phyloP scores from a whole-genome alignment of 2,113 vertebrate species.

The Lepidothrix coronata region DNA sequence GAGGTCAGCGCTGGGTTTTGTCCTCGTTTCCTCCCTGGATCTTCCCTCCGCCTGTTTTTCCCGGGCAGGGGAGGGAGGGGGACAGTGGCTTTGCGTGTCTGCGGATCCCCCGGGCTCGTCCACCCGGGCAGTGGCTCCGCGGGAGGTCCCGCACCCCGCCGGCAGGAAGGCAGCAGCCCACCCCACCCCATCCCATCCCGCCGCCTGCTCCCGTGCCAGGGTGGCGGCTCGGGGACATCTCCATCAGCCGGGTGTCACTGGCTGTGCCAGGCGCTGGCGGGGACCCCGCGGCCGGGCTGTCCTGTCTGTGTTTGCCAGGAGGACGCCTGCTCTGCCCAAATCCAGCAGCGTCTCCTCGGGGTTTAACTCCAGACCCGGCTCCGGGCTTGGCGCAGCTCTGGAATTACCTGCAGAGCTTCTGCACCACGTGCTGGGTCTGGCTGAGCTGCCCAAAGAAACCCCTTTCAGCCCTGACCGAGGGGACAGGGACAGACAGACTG shows the following conservation, averaged over 20 bases:
- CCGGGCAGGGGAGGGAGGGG: background rate
- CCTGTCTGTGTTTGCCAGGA: background rate
- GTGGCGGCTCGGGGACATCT: background rate
- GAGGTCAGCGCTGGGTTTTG: conserved; percentile 43
- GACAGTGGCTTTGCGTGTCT: background rate
- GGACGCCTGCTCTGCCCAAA: background rate
- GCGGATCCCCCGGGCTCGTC: background rate
- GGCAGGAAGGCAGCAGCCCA: background rate
- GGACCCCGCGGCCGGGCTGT: background rate
- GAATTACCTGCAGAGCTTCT: background rate
- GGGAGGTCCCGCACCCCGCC: background rate
- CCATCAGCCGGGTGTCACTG: background rate
- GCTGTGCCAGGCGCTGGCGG: background rate
- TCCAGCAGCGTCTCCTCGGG: accelerated
- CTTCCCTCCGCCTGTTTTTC: background rate
- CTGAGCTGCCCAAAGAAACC: background rate
- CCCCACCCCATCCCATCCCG: background rate
- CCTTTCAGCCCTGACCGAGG: accelerated
- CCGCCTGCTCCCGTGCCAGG: background rate
- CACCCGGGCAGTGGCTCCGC: accelerated
- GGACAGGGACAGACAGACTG: accelerated
- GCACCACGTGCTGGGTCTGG: accelerated
- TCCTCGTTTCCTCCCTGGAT: conserved; percentile 34
- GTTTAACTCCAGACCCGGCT: background rate
- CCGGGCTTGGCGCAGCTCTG: accelerated